Evolutionary conservation across 2,113 vertebrate genomes (phyloP), one percentile per base, ranked within the genome.

Genomic region (Hippolais icterina): DNA sequence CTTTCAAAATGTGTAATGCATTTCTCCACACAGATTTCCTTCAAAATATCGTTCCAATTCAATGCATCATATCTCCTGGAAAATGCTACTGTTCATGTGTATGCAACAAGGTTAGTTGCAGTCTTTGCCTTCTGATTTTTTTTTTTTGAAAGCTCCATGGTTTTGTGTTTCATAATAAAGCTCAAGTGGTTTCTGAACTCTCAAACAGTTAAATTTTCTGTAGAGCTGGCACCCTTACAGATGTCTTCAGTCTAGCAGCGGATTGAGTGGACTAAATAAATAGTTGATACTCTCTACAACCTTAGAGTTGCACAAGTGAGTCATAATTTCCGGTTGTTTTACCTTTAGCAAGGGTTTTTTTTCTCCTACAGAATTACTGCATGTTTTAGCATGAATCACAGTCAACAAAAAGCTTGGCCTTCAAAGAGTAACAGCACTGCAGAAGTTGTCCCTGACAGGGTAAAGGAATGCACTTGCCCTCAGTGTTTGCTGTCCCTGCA

Each of bases 21-120:
- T 88, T 90, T 96, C 90, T 83, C 91, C 78, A 90, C 93, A 79
- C 96, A 99, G 99, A 98, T 99, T 92, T 94, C 94, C 15, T 99
- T 99, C 90, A 98, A 95, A 86, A 98, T 99, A 95, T 97, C 97
- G 24, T 99, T 99, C 94, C 98, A 99, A 60, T 98, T 99, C 88
- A 99, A 99, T 25, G 97, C 97, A 22, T 97, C 97, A 0, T 97
- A 98, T 76, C 96, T 99, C 66, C 92, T 97, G 94, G 97, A 98
- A 87, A 97, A 98, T 42, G 98, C 98, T 86, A 95, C 97, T 53
- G 97, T 99, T 96, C 97, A 98, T 9, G 96, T 99, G 69, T 98
- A 97, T 28, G 98, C 98, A 52, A 98, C 98, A 95, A 99, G 99
- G 99, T 99, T 77, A 79, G 98, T 98, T 71, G 28, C 42, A 53